phyloP scores from a whole-genome alignment of 35 echinoderm and acorn worm genomes.

The Anneissia japonica region DNA sequence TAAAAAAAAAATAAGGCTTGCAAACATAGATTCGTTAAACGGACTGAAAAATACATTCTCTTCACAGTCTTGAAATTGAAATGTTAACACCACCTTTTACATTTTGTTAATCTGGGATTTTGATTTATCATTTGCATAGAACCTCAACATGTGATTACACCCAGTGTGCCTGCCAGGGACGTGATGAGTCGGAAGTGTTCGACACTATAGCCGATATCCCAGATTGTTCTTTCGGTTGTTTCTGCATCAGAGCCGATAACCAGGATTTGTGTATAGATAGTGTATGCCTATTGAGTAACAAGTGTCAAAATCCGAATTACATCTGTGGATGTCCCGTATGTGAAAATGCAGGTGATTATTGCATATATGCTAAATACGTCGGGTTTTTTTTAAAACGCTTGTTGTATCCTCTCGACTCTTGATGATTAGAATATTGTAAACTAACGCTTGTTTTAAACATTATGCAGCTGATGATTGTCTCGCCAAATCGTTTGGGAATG shows the following conservation, averaged over 20 bases:
- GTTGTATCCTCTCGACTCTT: too few species aligned
- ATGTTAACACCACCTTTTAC: too few species aligned
- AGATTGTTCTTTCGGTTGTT: background rate
- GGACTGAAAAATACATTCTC: too few species aligned
- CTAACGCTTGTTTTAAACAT: background rate
- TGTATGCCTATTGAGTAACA: background rate
- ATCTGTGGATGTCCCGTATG: background rate
- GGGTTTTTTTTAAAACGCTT: too few species aligned
- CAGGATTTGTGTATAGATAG: background rate
- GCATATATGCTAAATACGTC: too few species aligned
- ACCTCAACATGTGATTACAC: background rate
- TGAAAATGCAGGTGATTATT: background rate
- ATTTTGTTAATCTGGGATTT: too few species aligned
- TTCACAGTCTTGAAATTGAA: too few species aligned
- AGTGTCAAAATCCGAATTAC: background rate
- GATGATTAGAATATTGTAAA: background rate
- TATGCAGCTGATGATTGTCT: background rate
- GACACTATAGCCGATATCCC: background rate
- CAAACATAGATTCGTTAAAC: too few species aligned
- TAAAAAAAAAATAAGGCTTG: too few species aligned
- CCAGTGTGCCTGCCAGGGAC: background rate
- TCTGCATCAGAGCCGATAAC: background rate
- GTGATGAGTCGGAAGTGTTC: background rate
- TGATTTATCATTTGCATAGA: background rate
- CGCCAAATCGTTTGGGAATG: background rate